Evolutionary conservation across 2,113 vertebrate genomes (phyloP).

Genomic region (Bucco capensis): DNA sequence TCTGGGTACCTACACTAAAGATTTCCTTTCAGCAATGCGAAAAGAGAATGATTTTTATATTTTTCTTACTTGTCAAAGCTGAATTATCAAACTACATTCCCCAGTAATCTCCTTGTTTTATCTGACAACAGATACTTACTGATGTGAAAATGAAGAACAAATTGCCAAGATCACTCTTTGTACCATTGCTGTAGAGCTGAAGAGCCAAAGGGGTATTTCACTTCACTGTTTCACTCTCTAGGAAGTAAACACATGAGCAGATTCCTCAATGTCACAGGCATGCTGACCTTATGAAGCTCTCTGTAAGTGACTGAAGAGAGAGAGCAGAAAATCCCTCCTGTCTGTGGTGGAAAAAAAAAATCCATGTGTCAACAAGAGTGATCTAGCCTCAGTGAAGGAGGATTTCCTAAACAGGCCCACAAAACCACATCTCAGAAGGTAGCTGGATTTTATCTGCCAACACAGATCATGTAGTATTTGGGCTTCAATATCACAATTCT

Average conservation of each 20-base stretch:
- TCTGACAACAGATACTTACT: not conserved
- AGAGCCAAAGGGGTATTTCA: not conserved
- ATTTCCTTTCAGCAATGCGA: not conserved
- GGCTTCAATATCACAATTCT: not conserved
- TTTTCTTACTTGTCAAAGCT: not conserved
- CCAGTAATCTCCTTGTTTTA: not conserved
- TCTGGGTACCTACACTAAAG: not conserved
- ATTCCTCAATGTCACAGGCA: not conserved
- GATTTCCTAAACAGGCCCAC: not conserved
- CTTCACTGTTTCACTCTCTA: not conserved
- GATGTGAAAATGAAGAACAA: not conserved
- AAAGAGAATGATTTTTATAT: not conserved
- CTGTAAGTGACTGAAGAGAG: not conserved
- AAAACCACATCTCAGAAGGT: not conserved
- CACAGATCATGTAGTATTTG: not conserved
- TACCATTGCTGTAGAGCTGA: not conserved
- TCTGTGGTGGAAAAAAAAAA: not conserved
- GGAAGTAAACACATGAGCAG: not conserved
- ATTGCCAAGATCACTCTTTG: not conserved
- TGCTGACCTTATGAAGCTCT: not conserved
- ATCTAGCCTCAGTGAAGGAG: not conserved
- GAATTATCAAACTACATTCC: not conserved
- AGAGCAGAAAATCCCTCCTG: not conserved
- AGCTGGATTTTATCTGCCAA: not conserved
- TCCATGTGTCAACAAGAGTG: not conserved